Conservation (phyloP, 2,888 invertebrate genomes). For the Geophilus truncorum region DNA sequence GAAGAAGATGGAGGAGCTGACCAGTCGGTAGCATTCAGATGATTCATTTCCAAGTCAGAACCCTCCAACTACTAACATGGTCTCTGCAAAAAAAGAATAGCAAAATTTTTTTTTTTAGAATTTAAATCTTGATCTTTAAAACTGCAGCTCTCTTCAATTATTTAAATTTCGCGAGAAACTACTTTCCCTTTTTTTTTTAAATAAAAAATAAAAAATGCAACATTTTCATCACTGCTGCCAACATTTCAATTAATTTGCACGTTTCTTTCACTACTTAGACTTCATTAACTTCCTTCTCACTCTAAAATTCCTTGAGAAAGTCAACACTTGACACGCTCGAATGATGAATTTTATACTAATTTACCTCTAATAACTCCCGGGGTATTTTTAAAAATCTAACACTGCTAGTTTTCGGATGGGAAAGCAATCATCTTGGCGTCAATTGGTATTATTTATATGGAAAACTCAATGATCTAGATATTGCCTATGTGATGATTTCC, state of each 20-base stretch:
- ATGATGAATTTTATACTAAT: too few species aligned
- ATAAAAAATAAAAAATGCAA: background rate
- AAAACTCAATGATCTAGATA: too few species aligned
- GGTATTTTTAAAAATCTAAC: too few species aligned
- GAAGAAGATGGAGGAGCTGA: conserved; percentile 12
- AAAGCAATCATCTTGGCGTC: too few species aligned
- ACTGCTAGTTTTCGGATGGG: too few species aligned
- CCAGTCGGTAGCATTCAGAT: background rate
- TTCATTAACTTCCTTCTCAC: background rate
- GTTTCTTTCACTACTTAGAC: background rate
- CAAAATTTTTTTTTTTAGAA: too few species aligned
- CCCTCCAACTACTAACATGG: background rate
- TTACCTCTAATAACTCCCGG: too few species aligned
- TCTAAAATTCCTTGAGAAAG: too few species aligned
- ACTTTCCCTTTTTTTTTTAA: background rate
- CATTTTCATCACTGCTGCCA: background rate
- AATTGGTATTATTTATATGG: too few species aligned
- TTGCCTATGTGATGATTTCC: too few species aligned
- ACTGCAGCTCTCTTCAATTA: background rate
- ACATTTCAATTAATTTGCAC: background rate
- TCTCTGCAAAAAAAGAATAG: background rate
- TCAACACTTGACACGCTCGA: too few species aligned
- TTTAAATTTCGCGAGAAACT: background rate
- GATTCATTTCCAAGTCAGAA: conserved; percentile 1
- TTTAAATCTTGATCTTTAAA: background rate